Base-by-base conservation (phyloP, 2,797 vertebrate genomes). In the Odontamblyopus lacepedii region DNA sequence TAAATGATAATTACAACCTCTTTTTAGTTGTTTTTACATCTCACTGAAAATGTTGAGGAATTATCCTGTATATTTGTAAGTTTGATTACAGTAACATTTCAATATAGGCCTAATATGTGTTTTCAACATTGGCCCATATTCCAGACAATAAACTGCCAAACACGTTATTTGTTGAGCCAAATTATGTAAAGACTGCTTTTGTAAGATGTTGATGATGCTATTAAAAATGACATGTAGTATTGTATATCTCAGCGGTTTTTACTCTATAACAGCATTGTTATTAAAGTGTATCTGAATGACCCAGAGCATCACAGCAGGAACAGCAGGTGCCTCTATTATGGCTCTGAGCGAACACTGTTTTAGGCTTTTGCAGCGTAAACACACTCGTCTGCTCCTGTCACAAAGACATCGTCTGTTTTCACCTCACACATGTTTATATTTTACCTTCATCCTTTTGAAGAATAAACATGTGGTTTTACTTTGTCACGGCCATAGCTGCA, bases 361-460 rank as follows among this genome's bases (percentile, higher is more conserved):
- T 51, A 65, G 63, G 6, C 63, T 50, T 63, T 27, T 48, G 23
- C 64, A 66, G 16, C 23, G 6, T 66, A 66, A 66, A 66, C 64
- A 66, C 23, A 29, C 26, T 15, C 18, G 19, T 44, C 12, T 26
- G 6, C 19, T 44, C 44, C 44, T 19, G 3, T 50, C 44, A 26
- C 64, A 50, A 65, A 29, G 26, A 44, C 63, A 65, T 27, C 23
- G 26, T 26, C 64, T 66, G 44, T 29, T 66, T 66, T 30, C 41
- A 50, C 44, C 26, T 64, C 3, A 29, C n/a, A 65, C 27, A 66
- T 41, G 62, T 63, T 63, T 38, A 38, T 41, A 26, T 44, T 16
- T 35, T 11, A 12, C 41, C n/a, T 23, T 63, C 9, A 41, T 13
- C 9, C 3, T 32, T 61, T 26, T 32, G 29, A 30, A 7, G 16